Evolutionary conservation across 2,113 vertebrate species (phyloP), one percentile per base, ranked within the genome.

Genomic region (Prochilodus magdalenae): DNA sequence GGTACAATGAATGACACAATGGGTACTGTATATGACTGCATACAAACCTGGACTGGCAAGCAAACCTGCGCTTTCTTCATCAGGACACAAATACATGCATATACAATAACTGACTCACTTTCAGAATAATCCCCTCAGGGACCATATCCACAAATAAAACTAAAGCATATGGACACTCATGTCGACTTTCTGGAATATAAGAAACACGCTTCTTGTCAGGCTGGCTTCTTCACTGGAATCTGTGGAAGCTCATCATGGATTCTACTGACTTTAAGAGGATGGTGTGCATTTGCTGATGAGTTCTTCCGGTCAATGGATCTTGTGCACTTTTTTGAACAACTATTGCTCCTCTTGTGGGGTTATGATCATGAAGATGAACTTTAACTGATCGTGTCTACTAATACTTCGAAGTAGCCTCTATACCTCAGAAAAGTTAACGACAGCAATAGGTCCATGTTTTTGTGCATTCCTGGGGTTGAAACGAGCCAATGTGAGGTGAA

Each of bases 401-500:
- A 66, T 66, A 53, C 15, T 27, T 71, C 78, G 78, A 85, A 91
- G 92, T 92, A 92, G 91, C 82, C 85, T 91, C 89, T 77, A 86
- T 74, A 87, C 63, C 87, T 86, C 73, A 82, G 63, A 75, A 75
- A 81, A 20, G 80, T 75, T 63, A 57, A 44, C 67, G 72, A 75
- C 27, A 75, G 73, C 80, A 82, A 82, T 76, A 82, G 73, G 80
- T 53, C 85, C 75, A 82, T 81, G 82, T 81, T 82, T 74, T 78
- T 63, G 70, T 63, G 55, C 60, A 83, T 85, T 85, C 75, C 87
- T 89, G 55, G 57, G 81, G 86, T 84, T 81, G 70, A 87, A 82
- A 92, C 89, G 91, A 92, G 91, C 91, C 91, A 91, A 88, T 86
- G 86, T 84, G 85, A 88, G 90, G 90, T 91, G 87, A 87, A 92